Evolutionary conservation across 1,140 invertebrate genomes (phyloP).

Genomic region (Tribolium madens): DNA sequence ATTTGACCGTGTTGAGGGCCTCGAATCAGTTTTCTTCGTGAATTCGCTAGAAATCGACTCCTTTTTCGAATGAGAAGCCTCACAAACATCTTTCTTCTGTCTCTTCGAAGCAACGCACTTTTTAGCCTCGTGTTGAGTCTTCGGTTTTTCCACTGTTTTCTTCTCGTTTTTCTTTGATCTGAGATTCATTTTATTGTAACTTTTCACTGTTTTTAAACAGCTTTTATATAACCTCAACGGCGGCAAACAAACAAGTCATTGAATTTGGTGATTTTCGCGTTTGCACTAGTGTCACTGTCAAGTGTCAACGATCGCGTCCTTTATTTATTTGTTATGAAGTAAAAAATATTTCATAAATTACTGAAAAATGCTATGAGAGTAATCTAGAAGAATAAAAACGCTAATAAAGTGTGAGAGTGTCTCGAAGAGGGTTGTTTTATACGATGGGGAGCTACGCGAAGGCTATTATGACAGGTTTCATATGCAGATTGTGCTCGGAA

Average conservation of each 20-base stretch:
- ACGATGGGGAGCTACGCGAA: slow-evolving; percentile 58
- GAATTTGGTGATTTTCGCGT: not conserved
- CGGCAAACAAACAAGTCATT: not conserved
- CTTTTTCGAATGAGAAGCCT: too few relatives aligned
- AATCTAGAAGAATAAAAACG: not conserved
- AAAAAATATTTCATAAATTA: not conserved
- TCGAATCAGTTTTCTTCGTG: too few relatives aligned
- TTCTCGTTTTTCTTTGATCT: not conserved
- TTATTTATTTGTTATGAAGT: not conserved
- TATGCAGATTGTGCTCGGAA: slow-evolving; percentile 60
- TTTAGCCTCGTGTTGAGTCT: too few relatives aligned
- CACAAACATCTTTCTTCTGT: too few relatives aligned
- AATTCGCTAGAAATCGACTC: too few relatives aligned
- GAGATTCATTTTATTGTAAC: not conserved
- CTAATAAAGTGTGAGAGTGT: not conserved
- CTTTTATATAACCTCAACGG: not conserved
- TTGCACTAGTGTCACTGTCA: not conserved
- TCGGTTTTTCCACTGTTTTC: too few relatives aligned
- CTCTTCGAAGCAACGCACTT: too few relatives aligned
- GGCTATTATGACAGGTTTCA: slow-evolving; percentile 58
- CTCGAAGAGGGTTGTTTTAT: not conserved
- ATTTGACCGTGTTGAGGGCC: too few relatives aligned
- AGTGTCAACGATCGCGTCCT: not conserved
- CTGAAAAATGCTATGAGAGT: not conserved
- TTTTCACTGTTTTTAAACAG: too few relatives aligned